Conservation (phyloP, 2,113 vertebrate species). For the Hyaena hyaena region DNA sequence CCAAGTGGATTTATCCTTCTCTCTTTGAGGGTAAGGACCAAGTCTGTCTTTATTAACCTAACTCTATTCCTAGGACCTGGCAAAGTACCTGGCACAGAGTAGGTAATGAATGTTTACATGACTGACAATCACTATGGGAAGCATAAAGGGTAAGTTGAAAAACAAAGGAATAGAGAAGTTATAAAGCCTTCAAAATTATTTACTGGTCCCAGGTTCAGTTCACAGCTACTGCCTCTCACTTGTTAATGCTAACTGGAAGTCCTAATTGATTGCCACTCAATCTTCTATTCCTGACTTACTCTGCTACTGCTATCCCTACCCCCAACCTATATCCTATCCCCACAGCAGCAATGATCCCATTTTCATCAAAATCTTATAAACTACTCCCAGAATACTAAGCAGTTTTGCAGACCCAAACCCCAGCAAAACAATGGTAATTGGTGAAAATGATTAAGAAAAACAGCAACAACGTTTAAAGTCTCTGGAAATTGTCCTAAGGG, state of each 20-base stretch:
- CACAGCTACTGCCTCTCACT: neutral
- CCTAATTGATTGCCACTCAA: neutral
- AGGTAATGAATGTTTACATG: constrained; percentile 10
- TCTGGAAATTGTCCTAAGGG: neutral
- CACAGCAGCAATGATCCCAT: neutral
- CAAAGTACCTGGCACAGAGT: neutral
- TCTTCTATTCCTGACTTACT: neutral
- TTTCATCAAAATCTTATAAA: neutral
- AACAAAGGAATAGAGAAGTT: neutral
- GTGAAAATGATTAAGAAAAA: neutral
- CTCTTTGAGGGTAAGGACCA: neutral
- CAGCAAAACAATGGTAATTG: neutral
- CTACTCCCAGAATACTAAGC: neutral
- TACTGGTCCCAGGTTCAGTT: neutral
- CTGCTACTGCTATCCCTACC: neutral
- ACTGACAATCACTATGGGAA: neutral
- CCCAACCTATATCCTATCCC: neutral
- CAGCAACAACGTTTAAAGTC: neutral
- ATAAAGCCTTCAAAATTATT: neutral
- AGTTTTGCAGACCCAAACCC: neutral
- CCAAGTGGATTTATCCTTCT: neutral
- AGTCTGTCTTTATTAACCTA: constrained; percentile 20
- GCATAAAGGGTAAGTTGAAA: neutral
- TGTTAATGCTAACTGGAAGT: neutral
- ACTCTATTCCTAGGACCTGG: neutral